Evolutionary conservation across 2,113 vertebrate species (phyloP).

Genomic region (Corythaeola cristata): DNA sequence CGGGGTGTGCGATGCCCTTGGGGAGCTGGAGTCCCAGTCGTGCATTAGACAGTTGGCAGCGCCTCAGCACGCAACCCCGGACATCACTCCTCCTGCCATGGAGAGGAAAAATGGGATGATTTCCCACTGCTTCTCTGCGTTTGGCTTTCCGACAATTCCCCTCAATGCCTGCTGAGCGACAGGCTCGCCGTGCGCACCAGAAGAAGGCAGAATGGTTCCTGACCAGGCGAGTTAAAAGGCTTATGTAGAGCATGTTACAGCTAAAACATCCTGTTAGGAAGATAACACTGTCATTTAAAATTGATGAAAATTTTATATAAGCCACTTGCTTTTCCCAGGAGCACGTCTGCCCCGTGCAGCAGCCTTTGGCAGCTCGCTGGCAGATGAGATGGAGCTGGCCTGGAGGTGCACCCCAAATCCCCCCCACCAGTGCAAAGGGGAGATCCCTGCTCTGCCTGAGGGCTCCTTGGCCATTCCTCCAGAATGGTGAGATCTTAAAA

Average conservation of each 20-base stretch:
- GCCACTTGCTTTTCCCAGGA: background rate
- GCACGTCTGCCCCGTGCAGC: background rate
- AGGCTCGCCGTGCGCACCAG: background rate
- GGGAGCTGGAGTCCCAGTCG: background rate
- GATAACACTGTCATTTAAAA: conserved; percentile 50
- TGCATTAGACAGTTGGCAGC: background rate
- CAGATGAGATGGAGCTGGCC: background rate
- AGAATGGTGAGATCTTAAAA: background rate
- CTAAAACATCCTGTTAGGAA: conserved; percentile 12
- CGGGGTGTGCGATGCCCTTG: rapidly evolving
- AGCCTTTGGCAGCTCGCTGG: background rate
- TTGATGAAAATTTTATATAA: conserved; percentile 33
- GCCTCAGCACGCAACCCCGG: background rate
- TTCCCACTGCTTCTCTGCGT: background rate
- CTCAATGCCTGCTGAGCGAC: background rate
- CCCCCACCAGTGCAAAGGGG: background rate
- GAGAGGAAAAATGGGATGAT: background rate
- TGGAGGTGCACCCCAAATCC: background rate
- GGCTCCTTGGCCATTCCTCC: background rate
- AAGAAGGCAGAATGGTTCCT: background rate
- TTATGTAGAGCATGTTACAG: background rate
- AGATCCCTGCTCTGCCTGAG: background rate
- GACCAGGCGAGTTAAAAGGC: conserved; percentile 32
- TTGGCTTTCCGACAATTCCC: conserved; percentile 2
- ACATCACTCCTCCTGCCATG: background rate